Percentiles rank a stretch among this genome's conserved stretches.
Conservation (phyloP, 2,113 vertebrate species). For the Cebus imitator region DNA sequence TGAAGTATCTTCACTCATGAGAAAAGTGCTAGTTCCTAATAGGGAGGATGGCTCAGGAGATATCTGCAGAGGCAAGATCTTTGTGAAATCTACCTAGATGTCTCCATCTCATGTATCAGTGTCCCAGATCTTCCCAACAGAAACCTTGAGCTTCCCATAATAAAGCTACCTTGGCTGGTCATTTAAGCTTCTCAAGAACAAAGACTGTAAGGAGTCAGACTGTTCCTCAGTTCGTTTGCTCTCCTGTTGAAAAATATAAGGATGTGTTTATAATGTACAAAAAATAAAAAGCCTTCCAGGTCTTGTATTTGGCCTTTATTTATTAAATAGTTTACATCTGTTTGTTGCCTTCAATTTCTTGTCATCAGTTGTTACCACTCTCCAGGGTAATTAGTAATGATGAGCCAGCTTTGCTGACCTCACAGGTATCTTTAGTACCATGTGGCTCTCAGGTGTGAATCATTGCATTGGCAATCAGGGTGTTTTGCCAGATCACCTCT, state of each 20-base stretch:
- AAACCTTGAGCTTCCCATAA: not conserved
- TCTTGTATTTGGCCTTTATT: not conserved
- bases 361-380: not conserved
- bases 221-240: not conserved
- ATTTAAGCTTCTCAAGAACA: not conserved
- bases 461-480: not conserved
- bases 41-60: not conserved
- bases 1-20: not conserved
- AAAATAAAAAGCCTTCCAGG: not conserved
- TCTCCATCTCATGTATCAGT: not conserved
- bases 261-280: not conserved
- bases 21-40: not conserved
- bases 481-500: not conserved
- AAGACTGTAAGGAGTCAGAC: not conserved
- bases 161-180: not conserved
- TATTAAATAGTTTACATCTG: not conserved
- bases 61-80: not conserved
- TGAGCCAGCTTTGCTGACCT: not conserved
- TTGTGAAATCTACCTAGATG: not conserved
- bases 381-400: not conserved
- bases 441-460: not conserved
- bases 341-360: not conserved
- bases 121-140: not conserved
- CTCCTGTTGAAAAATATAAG: not conserved
- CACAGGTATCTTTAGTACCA: not conserved